phyloP scores from a whole-genome alignment of 2,888 invertebrate genomes.

The Syrphus vitripennis region DNA sequence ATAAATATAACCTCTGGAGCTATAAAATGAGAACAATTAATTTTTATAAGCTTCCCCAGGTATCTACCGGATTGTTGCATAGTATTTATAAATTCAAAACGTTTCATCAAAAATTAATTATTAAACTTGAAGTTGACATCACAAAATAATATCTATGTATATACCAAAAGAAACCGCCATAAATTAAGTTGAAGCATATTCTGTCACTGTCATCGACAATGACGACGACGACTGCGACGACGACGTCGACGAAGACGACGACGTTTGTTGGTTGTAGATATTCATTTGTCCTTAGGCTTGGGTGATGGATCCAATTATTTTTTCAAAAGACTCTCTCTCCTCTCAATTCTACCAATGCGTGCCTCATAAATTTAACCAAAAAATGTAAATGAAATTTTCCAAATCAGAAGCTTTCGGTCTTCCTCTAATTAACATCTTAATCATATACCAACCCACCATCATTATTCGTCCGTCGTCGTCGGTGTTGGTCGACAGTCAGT shows the following conservation, averaged over 20 bases:
- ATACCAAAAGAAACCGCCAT: slow-evolving; percentile 2
- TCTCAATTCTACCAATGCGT: slow-evolving; percentile 4
- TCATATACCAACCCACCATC: slow-evolving; percentile 29
- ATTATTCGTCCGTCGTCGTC: slow-evolving; percentile 8
- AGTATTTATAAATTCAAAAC: neutral
- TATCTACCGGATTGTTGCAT: neutral
- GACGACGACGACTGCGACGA: neutral
- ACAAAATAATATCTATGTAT: neutral
- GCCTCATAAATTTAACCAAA: slow-evolving; percentile 18
- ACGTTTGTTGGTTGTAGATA: neutral
- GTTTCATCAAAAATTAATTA: slow-evolving; percentile 1
- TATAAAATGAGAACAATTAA: neutral
- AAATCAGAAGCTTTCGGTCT: slow-evolving; percentile 20
- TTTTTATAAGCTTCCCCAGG: neutral
- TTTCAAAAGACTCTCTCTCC: neutral
- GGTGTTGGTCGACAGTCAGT: no score
- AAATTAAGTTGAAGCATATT: neutral
- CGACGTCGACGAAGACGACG: no score
- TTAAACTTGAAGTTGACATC: neutral
- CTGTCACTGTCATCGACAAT: slow-evolving; percentile 12
- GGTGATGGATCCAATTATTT: neutral
- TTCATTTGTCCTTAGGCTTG: neutral
- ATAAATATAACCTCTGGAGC: neutral
- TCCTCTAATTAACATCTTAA: slow-evolving; percentile 50
- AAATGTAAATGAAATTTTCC: slow-evolving; percentile 43